Conservation (phyloP, 2,113 vertebrate genomes). For the Pogonocichla stellata region DNA sequence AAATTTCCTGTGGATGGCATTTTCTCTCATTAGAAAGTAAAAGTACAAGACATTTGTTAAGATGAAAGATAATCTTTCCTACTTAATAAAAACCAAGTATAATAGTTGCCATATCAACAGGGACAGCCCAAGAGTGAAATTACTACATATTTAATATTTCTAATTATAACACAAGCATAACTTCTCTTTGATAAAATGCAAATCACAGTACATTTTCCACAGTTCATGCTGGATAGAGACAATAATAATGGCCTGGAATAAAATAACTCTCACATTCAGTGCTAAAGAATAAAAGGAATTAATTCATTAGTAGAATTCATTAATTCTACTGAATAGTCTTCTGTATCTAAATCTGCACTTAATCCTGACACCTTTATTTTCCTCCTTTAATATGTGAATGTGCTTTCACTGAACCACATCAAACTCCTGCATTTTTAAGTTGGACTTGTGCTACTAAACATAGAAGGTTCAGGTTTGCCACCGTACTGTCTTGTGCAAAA, state of each 20-base stretch:
- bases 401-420: neutral
- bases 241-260: neutral
- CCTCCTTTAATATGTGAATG: neutral
- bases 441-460: neutral
- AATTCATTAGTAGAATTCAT: neutral
- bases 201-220: neutral
- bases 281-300: neutral
- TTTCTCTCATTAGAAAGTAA: conserved; percentile 3
- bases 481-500: neutral
- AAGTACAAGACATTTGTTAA: neutral
- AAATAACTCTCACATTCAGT: neutral
- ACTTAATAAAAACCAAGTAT: neutral
- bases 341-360: neutral
- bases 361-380: neutral
- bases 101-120: neutral
- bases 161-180: neutral
- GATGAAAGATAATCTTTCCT: neutral
- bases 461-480: neutral
- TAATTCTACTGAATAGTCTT: neutral
- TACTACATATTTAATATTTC: neutral
- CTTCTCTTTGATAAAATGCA: neutral
- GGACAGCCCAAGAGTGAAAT: neutral
- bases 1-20: neutral
- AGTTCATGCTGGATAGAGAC: neutral
- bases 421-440: neutral